Evolutionary conservation across 2,113 vertebrate species (phyloP), one percentile per base, ranked within the genome.

Genomic region (Ceyx melanurus): DNA sequence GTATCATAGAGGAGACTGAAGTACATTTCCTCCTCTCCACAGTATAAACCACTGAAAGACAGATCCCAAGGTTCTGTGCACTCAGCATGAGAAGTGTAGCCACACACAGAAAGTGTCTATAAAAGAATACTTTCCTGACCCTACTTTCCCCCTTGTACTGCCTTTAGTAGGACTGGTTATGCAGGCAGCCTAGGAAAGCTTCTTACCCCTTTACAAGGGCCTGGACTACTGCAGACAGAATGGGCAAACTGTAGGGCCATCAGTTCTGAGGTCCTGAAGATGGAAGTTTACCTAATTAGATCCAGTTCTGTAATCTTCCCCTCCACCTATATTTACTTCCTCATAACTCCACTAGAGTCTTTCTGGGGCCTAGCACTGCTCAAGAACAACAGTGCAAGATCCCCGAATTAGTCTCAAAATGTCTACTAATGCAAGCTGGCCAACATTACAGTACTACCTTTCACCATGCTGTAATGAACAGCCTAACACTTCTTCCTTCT

Each of bases 11-110:
- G 10, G 26, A 87, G 25, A 33, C 3, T 43, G n/a, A 72, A 57
- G 45, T 16, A 65, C 0, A 0, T 6, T 9, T 13, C 45, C 73
- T 72, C 45, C 31, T 3, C 22, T 79, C 33, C 26, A 20, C n/a
- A 48, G 21, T 17, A 31, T 13, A 71, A 86, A 35, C n/a, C 10
- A n/a, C 46, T 35, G 9, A 8, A 43, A 61, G 33, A 21, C 46
- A 86, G 15, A 18, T 21, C 51, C 26, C 61, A 86, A 64, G 26
- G 23, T 46, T 85, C 58, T 66, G 19, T 31, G 22, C 17, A 58
- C 11, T 65, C 23, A 26, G 37, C 29, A 15, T 13, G 4, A 18
- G 33, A 90, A 80, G 19, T 57, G 70, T 35, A 74, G 37, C 17
- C 51, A 51, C 35, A 54, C 20, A 40, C 4, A 72, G 29, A 42